Evolutionary conservation across 2,888 invertebrate genomes (phyloP).

Genomic region (Caenorhabditis zanzibari): DNA sequence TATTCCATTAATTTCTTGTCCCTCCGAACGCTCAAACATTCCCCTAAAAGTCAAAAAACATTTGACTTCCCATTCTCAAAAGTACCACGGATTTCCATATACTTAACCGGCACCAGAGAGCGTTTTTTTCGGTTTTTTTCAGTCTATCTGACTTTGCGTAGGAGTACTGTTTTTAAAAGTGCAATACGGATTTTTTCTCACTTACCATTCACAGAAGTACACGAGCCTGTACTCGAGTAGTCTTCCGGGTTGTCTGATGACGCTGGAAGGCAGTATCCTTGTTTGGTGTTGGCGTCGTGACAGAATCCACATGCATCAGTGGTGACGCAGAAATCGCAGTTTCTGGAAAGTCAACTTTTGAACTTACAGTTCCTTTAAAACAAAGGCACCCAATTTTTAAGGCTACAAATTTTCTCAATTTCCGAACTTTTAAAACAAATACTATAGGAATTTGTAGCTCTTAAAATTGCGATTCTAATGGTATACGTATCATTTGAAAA

Average conservation of each 20-base stretch:
- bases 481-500: no score
- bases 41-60: constrained; percentile 2
- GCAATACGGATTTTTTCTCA: background rate
- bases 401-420: no score
- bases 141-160: no score
- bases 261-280: constrained; percentile 60
- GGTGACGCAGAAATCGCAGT: constrained; percentile 85
- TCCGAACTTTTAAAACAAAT: no score
- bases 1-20: no score
- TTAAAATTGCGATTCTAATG: no score
- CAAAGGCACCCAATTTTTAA: no score
- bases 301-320: constrained; percentile 84
- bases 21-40: no score
- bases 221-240: constrained; percentile 54
- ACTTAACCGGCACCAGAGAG: no score
- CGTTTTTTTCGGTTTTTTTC: no score
- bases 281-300: constrained; percentile 47
- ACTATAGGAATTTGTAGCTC: no score
- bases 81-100: background rate
- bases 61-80: background rate
- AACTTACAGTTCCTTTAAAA: background rate
- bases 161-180: constrained; percentile 1
- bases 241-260: constrained; percentile 35
- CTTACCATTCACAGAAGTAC: constrained; percentile 22
- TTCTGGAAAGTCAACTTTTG: constrained; percentile 33